These are phyloP conservation scores for Caenorhabditis briggsae DNA, from an alignment of 1,140 invertebrate species.

Conservation along the genomic window DNA sequence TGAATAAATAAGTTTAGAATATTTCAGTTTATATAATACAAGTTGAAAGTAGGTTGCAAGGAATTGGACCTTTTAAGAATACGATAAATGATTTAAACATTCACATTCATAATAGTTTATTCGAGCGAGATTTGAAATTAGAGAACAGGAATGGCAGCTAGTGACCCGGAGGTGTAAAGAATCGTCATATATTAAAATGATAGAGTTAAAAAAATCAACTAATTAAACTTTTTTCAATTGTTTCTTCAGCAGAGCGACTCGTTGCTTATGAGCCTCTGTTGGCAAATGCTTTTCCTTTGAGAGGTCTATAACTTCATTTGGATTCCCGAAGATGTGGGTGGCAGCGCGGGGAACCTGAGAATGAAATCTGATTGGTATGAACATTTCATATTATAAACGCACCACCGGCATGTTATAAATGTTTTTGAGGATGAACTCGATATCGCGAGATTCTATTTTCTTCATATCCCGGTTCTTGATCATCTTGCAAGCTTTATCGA, in stretches of 20 bases:
- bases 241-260: constrained; percentile 42
- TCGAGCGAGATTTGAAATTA: not conserved
- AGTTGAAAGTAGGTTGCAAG: not conserved
- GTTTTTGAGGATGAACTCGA: constrained; percentile 57
- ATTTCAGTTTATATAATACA: too few relatives aligned
- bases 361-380: constrained; percentile 7
- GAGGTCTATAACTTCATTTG: not conserved
- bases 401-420: constrained; percentile 59
- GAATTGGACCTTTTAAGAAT: not conserved
- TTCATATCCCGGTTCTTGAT: constrained; percentile 36
- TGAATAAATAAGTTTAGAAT: not conserved
- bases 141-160: not conserved
- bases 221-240: constrained; percentile 53
- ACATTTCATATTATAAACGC: not conserved
- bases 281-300: constrained; percentile 51
- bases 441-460: constrained; percentile 54
- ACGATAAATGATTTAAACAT: not conserved
- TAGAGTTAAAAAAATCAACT: not conserved
- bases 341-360: constrained; percentile 56
- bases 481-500: constrained; percentile 55
- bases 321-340: constrained; percentile 38
- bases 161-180: not conserved
- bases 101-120: not conserved
- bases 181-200: not conserved
- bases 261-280: constrained; percentile 59